These are phyloP conservation scores for Nomada lathburiana DNA, from an alignment of 2,888 invertebrate species.

Conservation along the genomic window DNA sequence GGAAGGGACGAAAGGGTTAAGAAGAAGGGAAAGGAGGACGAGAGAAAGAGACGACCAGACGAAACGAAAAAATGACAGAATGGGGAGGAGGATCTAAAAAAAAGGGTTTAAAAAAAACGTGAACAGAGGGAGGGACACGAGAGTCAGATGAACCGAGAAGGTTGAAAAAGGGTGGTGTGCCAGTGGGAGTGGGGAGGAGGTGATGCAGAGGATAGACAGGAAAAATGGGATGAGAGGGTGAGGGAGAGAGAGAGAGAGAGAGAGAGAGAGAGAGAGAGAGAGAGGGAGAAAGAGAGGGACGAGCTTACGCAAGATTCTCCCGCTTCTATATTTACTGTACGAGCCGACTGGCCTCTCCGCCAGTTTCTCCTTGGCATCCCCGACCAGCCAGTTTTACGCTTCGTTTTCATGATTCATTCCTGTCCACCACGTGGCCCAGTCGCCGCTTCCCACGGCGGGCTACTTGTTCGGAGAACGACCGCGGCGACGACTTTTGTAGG, in stretches of 20 bases:
- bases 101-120: background rate
- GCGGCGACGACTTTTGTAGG: constrained; percentile 51
- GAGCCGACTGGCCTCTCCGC: constrained; percentile 49
- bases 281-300: constrained; percentile 4
- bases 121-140: background rate
- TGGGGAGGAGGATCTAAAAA: constrained; percentile 25
- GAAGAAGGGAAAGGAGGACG: background rate
- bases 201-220: constrained; percentile 1
- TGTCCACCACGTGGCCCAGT: constrained; percentile 62
- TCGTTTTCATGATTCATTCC: constrained; percentile 68
- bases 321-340: constrained; percentile 67
- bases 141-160: background rate
- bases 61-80: constrained; percentile 12
- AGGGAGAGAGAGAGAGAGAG: background rate
- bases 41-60: background rate
- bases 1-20: background rate
- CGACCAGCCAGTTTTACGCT: constrained; percentile 65
- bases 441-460: constrained; percentile 58
- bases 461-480: constrained; percentile 41
- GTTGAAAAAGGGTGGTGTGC: background rate
- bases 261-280: background rate
- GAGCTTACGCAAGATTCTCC: constrained; percentile 67
- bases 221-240: background rate
- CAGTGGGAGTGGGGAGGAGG: background rate
- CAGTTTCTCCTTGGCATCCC: constrained; percentile 54